Evolutionary conservation across 2,888 invertebrate genomes (phyloP).

Genomic region (Limnephilus lunatus): DNA sequence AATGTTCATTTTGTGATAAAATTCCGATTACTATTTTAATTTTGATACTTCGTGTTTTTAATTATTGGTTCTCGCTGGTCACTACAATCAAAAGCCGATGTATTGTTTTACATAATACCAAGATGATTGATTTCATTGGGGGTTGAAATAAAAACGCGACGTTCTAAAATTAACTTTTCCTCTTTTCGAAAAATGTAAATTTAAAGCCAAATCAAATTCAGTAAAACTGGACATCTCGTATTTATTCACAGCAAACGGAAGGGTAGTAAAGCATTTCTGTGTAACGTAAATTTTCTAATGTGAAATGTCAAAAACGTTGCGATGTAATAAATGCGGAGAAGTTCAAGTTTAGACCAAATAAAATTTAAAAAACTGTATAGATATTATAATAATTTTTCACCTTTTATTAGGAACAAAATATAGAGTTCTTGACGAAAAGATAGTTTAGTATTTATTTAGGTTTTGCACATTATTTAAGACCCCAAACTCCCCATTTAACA

Average conservation of each 20-base stretch:
- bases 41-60: not conserved
- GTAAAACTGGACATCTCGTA: not conserved
- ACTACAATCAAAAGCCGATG: not conserved
- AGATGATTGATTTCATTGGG: not conserved
- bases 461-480: too few species aligned
- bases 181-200: not conserved
- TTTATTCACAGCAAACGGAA: not conserved
- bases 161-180: not conserved
- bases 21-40: not conserved
- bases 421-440: too few species aligned
- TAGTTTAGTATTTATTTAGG: too few species aligned
- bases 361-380: too few species aligned
- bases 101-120: not conserved
- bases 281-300: not conserved
- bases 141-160: not conserved
- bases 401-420: too few species aligned
- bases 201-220: not conserved
- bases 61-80: not conserved
- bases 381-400: too few species aligned
- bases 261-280: not conserved
- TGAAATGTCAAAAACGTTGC: not conserved
- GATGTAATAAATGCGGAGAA: not conserved
- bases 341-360: not conserved
- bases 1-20: not conserved
- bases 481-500: too few species aligned